Percentiles rank a stretch among this genome's conserved stretches.
Conservation (phyloP, 2,797 vertebrate genomes). For the Yasuhikotakia modesta region DNA sequence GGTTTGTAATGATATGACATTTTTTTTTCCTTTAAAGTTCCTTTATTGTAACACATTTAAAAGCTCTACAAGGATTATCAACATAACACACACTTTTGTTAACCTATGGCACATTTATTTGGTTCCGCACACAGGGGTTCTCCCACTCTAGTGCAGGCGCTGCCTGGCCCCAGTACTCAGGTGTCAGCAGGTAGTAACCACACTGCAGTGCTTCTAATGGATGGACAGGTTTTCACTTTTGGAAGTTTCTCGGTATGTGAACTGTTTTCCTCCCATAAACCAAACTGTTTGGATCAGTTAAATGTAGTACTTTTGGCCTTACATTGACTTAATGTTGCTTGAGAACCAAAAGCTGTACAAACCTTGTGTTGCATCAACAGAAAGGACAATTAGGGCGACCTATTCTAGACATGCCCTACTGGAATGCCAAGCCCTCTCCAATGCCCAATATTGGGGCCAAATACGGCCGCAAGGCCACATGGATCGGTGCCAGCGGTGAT, state of each 20-base stretch:
- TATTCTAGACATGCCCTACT: constrained; percentile 96
- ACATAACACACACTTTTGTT: constrained; percentile 71
- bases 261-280: not conserved
- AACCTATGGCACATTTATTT: not conserved
- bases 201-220: constrained; percentile 91
- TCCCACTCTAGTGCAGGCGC: constrained; percentile 93
- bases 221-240: constrained; percentile 98
- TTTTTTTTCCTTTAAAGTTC: too few relatives aligned
- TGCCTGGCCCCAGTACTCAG: constrained; percentile 91
- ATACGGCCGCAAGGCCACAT: constrained; percentile 96
- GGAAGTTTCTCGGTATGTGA: constrained; percentile 96
- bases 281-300: not conserved
- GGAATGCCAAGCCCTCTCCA: constrained; percentile 96
- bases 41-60: too few relatives aligned
- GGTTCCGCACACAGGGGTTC: constrained; percentile 82
- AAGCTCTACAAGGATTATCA: constrained; percentile 90
- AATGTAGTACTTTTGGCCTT: too few relatives aligned
- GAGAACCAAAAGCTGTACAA: not conserved
- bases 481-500: constrained; percentile 98
- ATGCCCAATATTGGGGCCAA: constrained; percentile 99
- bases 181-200: constrained; percentile 98
- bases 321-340: not conserved
- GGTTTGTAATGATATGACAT: too few relatives aligned
- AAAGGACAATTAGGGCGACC: constrained; percentile 97
- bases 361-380: constrained; percentile 67